Percentiles rank a stretch among this genome's conserved stretches.
Conservation (phyloP, 2,113 vertebrate genomes). For the Cebus imitator region DNA sequence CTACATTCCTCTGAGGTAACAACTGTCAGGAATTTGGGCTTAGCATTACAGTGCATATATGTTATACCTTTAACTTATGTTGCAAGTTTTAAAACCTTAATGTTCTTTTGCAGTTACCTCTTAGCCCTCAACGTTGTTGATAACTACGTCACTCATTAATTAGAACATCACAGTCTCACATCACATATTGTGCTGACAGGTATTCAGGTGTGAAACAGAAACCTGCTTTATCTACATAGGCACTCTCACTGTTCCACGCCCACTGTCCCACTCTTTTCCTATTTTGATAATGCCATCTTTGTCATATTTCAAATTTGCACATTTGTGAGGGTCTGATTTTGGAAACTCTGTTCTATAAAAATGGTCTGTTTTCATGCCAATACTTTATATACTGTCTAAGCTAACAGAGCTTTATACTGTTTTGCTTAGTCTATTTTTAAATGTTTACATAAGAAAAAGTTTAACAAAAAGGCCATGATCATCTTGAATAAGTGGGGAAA, state of each 20-base stretch:
- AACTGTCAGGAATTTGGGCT: background rate
- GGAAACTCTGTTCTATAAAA: background rate
- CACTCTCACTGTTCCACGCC: background rate
- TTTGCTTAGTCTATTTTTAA: background rate
- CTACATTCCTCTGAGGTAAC: background rate
- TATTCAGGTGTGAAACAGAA: background rate
- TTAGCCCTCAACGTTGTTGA: background rate
- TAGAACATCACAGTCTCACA: background rate
- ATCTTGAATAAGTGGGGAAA: background rate
- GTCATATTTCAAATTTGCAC: background rate
- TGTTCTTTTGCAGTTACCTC: background rate
- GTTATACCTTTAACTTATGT: background rate
- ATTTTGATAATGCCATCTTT: background rate
- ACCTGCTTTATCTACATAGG: background rate
- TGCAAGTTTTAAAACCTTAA: background rate
- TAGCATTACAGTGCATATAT: background rate
- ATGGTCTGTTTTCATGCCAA: background rate
- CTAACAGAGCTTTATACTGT: background rate
- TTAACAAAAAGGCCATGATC: background rate
- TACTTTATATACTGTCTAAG: background rate
- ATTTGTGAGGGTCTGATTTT: too few species aligned
- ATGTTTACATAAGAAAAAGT: background rate
- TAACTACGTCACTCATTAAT: background rate
- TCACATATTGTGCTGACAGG: too few species aligned
- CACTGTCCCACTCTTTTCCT: background rate